Conservation (phyloP, 2,797 vertebrate species). For the Myotis myotis region DNA sequence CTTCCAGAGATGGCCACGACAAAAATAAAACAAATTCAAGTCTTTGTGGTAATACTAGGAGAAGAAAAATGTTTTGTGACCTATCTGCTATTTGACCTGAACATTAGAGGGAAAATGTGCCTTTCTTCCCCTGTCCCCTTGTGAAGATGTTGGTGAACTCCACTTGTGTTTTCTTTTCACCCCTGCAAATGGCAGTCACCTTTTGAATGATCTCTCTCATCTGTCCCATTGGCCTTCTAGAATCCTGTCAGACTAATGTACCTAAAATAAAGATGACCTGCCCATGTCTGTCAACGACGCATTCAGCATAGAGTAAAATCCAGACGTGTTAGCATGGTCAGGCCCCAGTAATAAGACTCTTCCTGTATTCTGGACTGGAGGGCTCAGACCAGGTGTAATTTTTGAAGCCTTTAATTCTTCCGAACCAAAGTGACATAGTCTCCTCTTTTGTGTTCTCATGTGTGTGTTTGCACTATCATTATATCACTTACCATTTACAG, state of each 20-base stretch:
- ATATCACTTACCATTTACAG: neutral
- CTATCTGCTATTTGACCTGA: neutral
- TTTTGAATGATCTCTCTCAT: neutral
- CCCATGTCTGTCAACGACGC: neutral
- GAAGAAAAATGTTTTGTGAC: neutral
- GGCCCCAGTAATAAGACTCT: neutral
- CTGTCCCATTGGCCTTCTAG: neutral
- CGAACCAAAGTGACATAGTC: neutral
- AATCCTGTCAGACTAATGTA: constrained; percentile 38
- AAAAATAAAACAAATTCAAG: neutral
- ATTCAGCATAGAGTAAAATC: neutral
- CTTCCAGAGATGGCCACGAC: neutral
- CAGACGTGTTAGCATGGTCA: neutral
- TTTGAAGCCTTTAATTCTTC: neutral
- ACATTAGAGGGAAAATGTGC: neutral
- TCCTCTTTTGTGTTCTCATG: neutral
- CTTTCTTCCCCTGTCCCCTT: neutral
- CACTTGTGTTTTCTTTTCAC: neutral
- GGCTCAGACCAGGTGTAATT: neutral
- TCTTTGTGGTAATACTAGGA: neutral
- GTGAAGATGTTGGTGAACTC: neutral
- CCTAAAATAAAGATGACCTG: constrained; percentile 26
- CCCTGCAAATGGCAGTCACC: neutral
- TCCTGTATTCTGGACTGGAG: neutral
- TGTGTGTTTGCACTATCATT: neutral